phyloP scores from a whole-genome alignment of 2,888 invertebrate genomes.

The Synergus itoensis region DNA sequence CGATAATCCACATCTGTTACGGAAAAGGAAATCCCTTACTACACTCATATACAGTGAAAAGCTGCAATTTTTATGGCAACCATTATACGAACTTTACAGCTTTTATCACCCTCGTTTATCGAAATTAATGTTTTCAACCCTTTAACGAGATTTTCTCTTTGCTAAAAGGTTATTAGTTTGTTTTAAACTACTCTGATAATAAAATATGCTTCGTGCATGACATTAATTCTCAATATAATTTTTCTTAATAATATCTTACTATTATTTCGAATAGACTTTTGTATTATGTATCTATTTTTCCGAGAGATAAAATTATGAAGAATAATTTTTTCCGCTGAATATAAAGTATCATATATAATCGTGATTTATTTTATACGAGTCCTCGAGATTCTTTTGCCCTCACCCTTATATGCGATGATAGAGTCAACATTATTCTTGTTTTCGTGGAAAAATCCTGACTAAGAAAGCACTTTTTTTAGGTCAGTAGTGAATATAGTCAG shows the following conservation, averaged over 20 bases:
- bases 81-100: conserved; percentile 10
- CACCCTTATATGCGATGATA: not conserved
- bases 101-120: conserved; percentile 27
- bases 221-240: not conserved
- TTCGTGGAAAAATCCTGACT: not conserved
- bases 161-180: too few species aligned
- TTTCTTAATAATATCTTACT: not conserved
- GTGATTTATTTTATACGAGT: not conserved
- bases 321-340: not conserved
- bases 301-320: not conserved
- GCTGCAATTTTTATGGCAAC: conserved; percentile 11
- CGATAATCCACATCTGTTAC: conserved; percentile 29
- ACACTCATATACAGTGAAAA: not conserved
- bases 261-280: too few species aligned
- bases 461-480: not conserved
- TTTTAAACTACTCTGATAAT: too few species aligned
- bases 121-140: conserved; percentile 20
- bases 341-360: conserved; percentile 6
- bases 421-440: not conserved
- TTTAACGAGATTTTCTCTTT: conserved; percentile 13
- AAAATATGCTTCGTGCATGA: not conserved
- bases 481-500: not conserved
- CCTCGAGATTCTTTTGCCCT: not conserved
- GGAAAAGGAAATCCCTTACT: conserved; percentile 6
- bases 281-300: not conserved